A percentile compares a stretch with the other conserved stretches of the same genome.
Evolutionary conservation across 2,888 invertebrate species (phyloP).

Genomic region (Macrophya annulata): DNA sequence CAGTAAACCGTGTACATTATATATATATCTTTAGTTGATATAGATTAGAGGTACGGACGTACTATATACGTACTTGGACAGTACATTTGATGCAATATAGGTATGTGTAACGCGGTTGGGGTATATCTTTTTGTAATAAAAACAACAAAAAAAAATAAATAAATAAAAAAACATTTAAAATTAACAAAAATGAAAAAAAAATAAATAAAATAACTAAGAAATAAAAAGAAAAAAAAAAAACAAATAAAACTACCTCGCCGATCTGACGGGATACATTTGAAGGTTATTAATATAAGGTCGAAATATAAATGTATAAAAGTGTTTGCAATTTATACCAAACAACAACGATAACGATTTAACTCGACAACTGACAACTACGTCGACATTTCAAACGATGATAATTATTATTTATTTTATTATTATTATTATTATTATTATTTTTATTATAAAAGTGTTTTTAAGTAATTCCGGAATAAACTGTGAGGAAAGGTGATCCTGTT

Average conservation of each 20-base stretch:
- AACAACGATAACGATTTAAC: no score
- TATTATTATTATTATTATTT: no score
- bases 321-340: background rate
- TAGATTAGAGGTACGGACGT: background rate
- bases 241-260: background rate
- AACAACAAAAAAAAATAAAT: background rate
- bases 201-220: background rate
- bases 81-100: background rate
- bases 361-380: no score
- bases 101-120: background rate
- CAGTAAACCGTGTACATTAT: background rate
- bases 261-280: conserved; percentile 2
- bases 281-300: conserved; percentile 10
- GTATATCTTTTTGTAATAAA: background rate
- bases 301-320: background rate
- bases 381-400: no score
- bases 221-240: background rate
- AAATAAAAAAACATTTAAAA: no score
- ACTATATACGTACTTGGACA: background rate
- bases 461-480: no score
- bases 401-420: no score
- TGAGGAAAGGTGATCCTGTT: no score
- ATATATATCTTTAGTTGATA: background rate
- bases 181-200: background rate
- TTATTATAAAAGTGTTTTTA: no score